Evolutionary conservation across 2,113 vertebrate genomes (phyloP).

Genomic region (Oryzias woworae): DNA sequence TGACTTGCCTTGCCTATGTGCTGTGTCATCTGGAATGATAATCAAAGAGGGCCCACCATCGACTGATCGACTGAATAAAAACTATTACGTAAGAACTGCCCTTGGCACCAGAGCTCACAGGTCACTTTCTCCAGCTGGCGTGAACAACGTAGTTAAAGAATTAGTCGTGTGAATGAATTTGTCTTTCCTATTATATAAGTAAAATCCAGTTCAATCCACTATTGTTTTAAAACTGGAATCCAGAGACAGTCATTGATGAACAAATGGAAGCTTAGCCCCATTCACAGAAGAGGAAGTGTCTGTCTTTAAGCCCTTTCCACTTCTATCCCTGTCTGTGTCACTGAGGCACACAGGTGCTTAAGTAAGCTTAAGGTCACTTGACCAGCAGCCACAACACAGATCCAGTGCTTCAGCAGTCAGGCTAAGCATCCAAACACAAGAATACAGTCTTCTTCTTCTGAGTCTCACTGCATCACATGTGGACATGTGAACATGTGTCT

Average conservation of each 20-base stretch:
- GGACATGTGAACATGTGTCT: no score
- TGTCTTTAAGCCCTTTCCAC: conserved; percentile 53
- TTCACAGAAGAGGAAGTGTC: conserved; percentile 22
- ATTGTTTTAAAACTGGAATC: neutral
- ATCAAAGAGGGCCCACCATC: conserved; percentile 29
- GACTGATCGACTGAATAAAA: conserved; percentile 31
- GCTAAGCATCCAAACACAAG: no score
- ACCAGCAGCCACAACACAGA: conserved; percentile 20
- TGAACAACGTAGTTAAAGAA: conserved; percentile 10
- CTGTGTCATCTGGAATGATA: conserved; percentile 47
- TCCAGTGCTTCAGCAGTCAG: no score
- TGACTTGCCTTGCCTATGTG: conserved; percentile 5
- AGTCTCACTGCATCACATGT: no score
- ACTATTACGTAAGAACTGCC: conserved; percentile 50
- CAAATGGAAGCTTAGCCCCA: conserved; percentile 22
- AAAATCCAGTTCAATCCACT: neutral
- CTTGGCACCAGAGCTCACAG: conserved; percentile 13
- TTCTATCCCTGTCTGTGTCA: conserved; percentile 54
- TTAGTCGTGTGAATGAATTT: conserved; percentile 25
- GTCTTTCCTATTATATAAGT: conserved; percentile 3
- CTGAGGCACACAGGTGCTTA: conserved; percentile 48
- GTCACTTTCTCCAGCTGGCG: conserved; percentile 29
- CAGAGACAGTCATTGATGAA: no score
- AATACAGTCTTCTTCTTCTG: no score
- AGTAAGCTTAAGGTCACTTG: conserved; percentile 38